Evolutionary conservation across 53 echinoderm and acorn worm species (phyloP), one percentile per base, ranked within the genome.

Genomic region (Crossaster papposus): DNA sequence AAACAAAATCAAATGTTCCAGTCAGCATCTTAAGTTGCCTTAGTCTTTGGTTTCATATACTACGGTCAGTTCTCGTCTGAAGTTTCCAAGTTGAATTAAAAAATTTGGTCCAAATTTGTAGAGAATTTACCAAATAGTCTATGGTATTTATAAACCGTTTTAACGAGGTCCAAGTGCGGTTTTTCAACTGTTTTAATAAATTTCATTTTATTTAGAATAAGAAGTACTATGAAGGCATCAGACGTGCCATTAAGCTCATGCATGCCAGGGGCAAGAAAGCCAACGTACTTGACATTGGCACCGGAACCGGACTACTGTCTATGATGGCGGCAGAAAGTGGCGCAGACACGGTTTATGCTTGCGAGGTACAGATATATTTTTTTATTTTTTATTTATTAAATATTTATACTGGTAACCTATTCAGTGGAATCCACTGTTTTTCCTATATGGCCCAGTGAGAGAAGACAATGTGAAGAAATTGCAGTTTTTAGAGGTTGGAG

Each of bases 291-390:
- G 97, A 97, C 90, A 97, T 97, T 23, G 97, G 97, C 23, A 95
- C 97, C 51, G 97, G 97, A 36, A 97, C 97, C 32, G 97, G 97
- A 13, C 93, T 97, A 29, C 84, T 97, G 36, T 92, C 97, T 2
- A 97, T 97, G 97, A 97, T 97, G 97, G 91, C 97, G 10, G 95
- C 97, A 77, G 58, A 64, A 18, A 79, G 91, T 79, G 97, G 95
- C 14, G 96, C 96, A n/a, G 96, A 95, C 33, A 86, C 83, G n/a
- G 92, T 97, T 18, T 65, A 92, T 89, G 97, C 97, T n/a, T 97
- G 97, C 95, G 97, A 97, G 91, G 97, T 97, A 74, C 34, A 32
- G 75, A n/a, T 5, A n/a, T n/a, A n/a, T 14, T 15, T 18, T 64
- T 13, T 64, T 13, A 64, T 15, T 64, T 13, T 15, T 64, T 64